Base-by-base conservation (phyloP, 2,888 invertebrate genomes). In the Dyspetes luteomarginatus region DNA sequence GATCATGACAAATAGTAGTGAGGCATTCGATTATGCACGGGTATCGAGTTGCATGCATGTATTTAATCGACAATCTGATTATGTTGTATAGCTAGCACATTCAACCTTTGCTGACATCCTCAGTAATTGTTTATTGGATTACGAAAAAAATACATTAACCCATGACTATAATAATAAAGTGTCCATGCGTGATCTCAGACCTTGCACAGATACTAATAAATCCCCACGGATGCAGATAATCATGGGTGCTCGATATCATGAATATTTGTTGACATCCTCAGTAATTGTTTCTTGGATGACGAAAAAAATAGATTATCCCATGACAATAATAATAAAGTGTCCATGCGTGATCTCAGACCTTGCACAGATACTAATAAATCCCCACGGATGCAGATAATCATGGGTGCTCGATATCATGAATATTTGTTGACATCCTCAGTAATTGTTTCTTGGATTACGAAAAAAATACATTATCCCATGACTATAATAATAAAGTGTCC, bases 71-170 rank as follows among this genome's bases (percentile, higher is more conserved):
- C 22, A 36, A 22, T 43, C 60, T 22, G 22, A 5, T 41, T 19
- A 50, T 28, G 3, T 26, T 28, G 67, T 76, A 68, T 50, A 52
- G 30, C 43, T 52, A 26, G 22, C 43, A 62, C 7, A 50, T 45
- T 62, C 75, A 78, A 78, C 82, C 82, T 82, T 82, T 82, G 82
- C 56, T 73, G 69, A 48, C 30, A 41, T 36, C 65, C 60, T 45
- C 65, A 58, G 41, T 45, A 56, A 60, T 71, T 80, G 60, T 75
- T 75, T 28, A 19, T 41, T 26, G n/a, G 76, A 82, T 82, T 79
- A 68, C 52, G 71, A 79, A 60, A 72, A 48, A 28, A 7, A 26
- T 26, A 15, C 2, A 15, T 12, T 24, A 9, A n/a, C 12, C 12
- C 12, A 12, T 3, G 9, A 36, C 7, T 12, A 36, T 36, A 36